A percentile compares a stretch with the other conserved stretches of the same genome.
Conservation (phyloP, 2,888 invertebrate genomes). For the Escarpia spicata region DNA sequence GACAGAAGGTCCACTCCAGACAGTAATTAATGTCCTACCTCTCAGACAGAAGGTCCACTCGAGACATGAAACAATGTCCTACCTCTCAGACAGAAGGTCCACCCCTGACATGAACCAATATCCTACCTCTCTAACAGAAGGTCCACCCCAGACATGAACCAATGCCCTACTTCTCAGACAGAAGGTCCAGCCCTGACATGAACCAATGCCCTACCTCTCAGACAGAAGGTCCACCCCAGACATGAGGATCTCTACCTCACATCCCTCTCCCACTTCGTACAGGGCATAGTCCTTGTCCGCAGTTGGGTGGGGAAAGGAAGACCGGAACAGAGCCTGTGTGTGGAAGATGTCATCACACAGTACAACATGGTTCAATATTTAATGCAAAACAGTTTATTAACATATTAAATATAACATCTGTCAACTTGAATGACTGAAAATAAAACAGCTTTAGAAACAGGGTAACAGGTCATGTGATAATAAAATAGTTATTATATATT, state of each 20-base stretch:
- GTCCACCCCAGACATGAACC: slow-evolving; percentile 56
- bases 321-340: slow-evolving; percentile 62
- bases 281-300: slow-evolving; percentile 63
- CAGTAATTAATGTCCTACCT: neutral
- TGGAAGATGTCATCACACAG: too few relatives aligned
- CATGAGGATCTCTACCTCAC: slow-evolving; percentile 60
- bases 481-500: neutral
- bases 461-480: neutral
- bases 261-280: slow-evolving; percentile 63
- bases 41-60: neutral
- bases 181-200: neutral
- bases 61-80: neutral
- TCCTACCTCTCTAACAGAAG: slow-evolving; percentile 56
- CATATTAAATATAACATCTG: neutral
- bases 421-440: neutral
- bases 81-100: neutral
- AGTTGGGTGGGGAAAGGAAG: slow-evolving; percentile 62
- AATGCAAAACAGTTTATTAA: neutral
- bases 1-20: neutral
- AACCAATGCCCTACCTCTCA: slow-evolving; percentile 46
- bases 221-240: slow-evolving; percentile 62
- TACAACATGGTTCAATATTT: neutral
- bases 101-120: neutral
- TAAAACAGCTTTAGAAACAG: neutral
- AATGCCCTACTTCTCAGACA: neutral